A percentile compares a stretch with the other conserved stretches of the same genome.
phyloP scores from a whole-genome alignment of 1,140 invertebrate species.

The Formica selysi region DNA sequence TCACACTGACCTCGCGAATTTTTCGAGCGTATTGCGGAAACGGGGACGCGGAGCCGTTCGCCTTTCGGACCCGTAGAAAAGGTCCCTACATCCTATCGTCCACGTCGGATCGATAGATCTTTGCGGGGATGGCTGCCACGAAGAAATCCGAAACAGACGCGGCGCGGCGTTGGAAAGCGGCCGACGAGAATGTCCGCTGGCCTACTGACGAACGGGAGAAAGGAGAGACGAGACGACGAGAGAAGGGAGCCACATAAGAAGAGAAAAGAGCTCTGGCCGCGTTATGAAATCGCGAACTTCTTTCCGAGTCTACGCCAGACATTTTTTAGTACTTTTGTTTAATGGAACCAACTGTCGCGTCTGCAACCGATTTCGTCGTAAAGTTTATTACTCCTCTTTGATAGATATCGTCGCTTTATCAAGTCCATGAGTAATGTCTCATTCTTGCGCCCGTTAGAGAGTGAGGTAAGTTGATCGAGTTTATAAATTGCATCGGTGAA shows the following conservation, averaged over 20 bases:
- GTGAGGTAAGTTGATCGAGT: neutral
- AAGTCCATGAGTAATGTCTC: neutral
- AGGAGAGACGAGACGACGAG: conserved; percentile 67
- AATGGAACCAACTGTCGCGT: conserved; percentile 2
- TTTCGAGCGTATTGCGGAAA: conserved; percentile 65
- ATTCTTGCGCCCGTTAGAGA: neutral
- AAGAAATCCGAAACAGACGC: conserved; percentile 70
- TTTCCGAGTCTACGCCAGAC: conserved; percentile 34
- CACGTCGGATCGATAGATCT: conserved; percentile 65
- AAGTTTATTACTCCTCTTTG: conserved; percentile 15
- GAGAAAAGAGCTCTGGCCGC: conserved; percentile 70
- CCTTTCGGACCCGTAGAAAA: conserved; percentile 55
- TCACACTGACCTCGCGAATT: conserved; percentile 14
- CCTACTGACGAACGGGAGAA: conserved; percentile 75
- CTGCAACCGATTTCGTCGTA: neutral
- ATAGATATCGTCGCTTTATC: neutral
- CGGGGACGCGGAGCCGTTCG: conserved; percentile 62
- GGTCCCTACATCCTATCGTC: conserved; percentile 21
- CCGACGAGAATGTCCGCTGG: conserved; percentile 70
- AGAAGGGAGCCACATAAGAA: conserved; percentile 55
- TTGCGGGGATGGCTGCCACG: conserved; percentile 50
- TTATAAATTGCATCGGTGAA: conserved; percentile 32
- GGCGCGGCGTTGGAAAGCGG: conserved; percentile 70
- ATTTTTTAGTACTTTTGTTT: conserved; percentile 27
- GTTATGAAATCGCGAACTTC: conserved; percentile 69